These are phyloP conservation scores for Amblyraja radiata DNA, from an alignment of 2,797 vertebrate species.

Conservation along the genomic window DNA sequence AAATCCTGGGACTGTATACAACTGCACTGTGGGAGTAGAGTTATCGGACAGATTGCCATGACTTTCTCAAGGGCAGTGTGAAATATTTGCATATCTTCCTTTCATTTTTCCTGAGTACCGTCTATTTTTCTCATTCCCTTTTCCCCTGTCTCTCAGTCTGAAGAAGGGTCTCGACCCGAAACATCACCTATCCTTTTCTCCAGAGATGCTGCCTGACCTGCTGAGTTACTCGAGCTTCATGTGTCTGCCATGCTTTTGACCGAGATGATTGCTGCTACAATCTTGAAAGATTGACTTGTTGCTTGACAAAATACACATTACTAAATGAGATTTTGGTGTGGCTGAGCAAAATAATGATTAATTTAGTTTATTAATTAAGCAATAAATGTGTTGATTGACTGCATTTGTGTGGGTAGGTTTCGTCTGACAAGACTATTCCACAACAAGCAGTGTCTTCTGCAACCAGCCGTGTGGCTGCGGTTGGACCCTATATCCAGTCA, in stretches of 20 bases:
- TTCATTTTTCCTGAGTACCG: too few relatives aligned
- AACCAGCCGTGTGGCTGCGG: conserved; percentile 82
- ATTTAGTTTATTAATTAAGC: not conserved
- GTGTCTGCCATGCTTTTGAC: not conserved
- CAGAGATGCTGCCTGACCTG: too few relatives aligned
- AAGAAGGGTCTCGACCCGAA: too few relatives aligned
- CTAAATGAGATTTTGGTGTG: not conserved
- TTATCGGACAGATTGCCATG: too few relatives aligned
- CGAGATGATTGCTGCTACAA: not conserved
- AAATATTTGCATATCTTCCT: too few relatives aligned
- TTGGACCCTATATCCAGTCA: conserved; percentile 93
- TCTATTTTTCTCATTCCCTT: too few relatives aligned
- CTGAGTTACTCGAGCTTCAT: too few relatives aligned
- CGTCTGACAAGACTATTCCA: conserved; percentile 69
- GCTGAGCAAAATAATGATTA: not conserved
- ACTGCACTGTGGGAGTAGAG: too few relatives aligned
- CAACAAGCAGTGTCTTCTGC: conserved; percentile 66
- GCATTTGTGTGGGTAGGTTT: conserved; percentile 55
- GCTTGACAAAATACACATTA: not conserved
- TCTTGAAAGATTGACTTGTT: not conserved
- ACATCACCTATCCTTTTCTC: too few relatives aligned
- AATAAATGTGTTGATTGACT: not conserved
- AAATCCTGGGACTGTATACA: too few relatives aligned
- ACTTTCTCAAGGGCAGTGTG: too few relatives aligned
- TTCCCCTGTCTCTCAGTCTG: too few relatives aligned